Evolutionary conservation across 2,888 invertebrate species (phyloP), one percentile per base, ranked within the genome.

Genomic region (Heliconius cydno): DNA sequence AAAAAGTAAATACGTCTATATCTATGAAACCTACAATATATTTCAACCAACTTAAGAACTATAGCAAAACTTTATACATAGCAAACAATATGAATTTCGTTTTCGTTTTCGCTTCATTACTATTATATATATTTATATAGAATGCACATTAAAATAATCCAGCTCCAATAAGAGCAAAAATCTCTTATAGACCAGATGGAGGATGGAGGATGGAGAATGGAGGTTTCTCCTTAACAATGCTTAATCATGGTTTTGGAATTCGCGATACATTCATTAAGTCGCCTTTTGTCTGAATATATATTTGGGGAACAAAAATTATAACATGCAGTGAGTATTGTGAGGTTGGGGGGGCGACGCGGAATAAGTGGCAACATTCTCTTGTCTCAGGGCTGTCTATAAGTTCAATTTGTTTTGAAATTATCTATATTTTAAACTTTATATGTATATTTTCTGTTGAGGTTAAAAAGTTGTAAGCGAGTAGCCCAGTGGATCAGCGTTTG

Each of bases 241-340:
- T 90, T 93, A 93, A 94, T 94, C 94, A 94, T 90, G 94, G 91
- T 91, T 93, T 91, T 88, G 91, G 90, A 91, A 92, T 90, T 91
- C 90, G 91, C 94, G 91, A 95, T 95, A 94, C 93, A 90, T 94
- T 95, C 94, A 94, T 95, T 94, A 94, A 89, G 89, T 84, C 85
- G 88, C 85, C 94, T 93, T 93, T 95, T 94, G 94, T 95, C 94
- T 86, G 88, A 15, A 46, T 89, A 93, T 92, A 91, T 91, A 92
- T 93, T 91, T 91, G 90, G 92, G 92, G 92, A 90, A 91, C 94
- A 94, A 94, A 95, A 95, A 94, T 94, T 95, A 94, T 94, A 93
- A 94, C 94, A 93, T 94, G 93, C 94, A 90, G 90, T 89, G 92
- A 92, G 90, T 89, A 92, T 92, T 93, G 93, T 93, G 90, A 86